Evolutionary conservation across 2,797 vertebrate genomes (phyloP), one percentile per base, ranked within the genome.

Genomic region (Onychomys torridus): DNA sequence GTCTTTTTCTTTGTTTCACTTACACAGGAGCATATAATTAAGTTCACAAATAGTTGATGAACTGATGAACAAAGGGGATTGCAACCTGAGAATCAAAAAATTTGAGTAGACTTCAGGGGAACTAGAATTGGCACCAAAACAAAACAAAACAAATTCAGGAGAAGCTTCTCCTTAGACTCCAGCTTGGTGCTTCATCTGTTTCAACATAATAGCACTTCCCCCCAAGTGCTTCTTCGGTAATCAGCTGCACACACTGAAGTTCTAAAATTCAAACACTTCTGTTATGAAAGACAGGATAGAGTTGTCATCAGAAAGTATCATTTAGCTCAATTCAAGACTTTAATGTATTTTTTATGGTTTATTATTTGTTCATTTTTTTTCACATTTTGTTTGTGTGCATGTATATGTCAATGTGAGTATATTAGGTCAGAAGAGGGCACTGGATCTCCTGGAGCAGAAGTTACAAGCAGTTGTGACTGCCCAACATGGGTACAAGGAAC

Each of bases 251-350:
- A 34, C 0, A 88, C 8, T 89, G 29, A 92, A 29, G 4, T 63
- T 79, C 34, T 92, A 16, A 94, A 91, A 96, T 32, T 79, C 73
- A 79, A 83, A 46, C 81, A 85, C 4, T 85, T 92, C 16, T 65
- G 17, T 89, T 93, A 79, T 4, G 69, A 89, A 21, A 94, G 34
- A 46, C 5, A 78, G 73, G n/a, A 96, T 73, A 95, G 6, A 88
- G 0, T 79, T 81, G 17, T 40, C 11, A 89, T 63, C 14, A 76
- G 71, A 83, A 93, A 95, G 23, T 59, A 90, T 65, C 34, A 83
- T 57, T 76, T 88, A 63, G 71, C 59, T 52, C 93, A 79, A 67
- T 94, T 95, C 37, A 89, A 96, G 95, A 85, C 40, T 34, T 61
- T 69, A 84, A 59, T 88, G 21, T 55, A 52, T 43, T 43, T 40